Base-by-base conservation (phyloP, 2,888 invertebrate genomes). In the Lithophane leautieri region DNA sequence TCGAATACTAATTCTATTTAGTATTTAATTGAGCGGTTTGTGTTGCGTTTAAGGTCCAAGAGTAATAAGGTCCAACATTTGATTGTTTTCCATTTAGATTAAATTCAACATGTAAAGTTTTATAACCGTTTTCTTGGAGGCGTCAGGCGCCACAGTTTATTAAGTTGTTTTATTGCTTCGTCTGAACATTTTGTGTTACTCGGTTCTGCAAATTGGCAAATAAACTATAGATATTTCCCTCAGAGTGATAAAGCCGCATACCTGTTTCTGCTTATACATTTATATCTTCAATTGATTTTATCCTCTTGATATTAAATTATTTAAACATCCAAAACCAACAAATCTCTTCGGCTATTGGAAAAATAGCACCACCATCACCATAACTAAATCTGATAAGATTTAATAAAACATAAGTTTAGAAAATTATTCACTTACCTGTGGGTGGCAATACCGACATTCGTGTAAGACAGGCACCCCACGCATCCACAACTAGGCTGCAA, bases 381-480 rank as follows among this genome's bases (percentile, higher is more conserved):
- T 14, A 60, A 47, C 47, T 19, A n/a, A 52, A 60, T 65, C 6
- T 54, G 25, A 47, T 50, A 67, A 25, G 50, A 42, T 58, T 71
- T 50, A 25, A 61, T 65, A 70, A 66, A 70, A 28, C 34, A 62
- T 25, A 72, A 42, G 66, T 60, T 52, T 25, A 58, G 22, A 72
- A 79, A 70, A 73, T 82, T 83, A 85, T 85, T 80, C 77, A 80
- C 16, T 70, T 76, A 76, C 7, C 63, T 85, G 92, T 92, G 88
- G 91, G 91, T 87, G 89, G 86, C 76, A 81, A 80, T 78, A 86
- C 83, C 83, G 88, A 88, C 86, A 87, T 83, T 86, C 86, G 85
- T 87, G 88, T 85, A 88, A 89, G 91, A 88, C 81, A 63, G 86
- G 82, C 90, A 89, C 91, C 92, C 91, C 92, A 91, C 92, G 91